Base-by-base conservation (phyloP, 1,140 invertebrate species). In the Drosophila lacteicornis region DNA sequence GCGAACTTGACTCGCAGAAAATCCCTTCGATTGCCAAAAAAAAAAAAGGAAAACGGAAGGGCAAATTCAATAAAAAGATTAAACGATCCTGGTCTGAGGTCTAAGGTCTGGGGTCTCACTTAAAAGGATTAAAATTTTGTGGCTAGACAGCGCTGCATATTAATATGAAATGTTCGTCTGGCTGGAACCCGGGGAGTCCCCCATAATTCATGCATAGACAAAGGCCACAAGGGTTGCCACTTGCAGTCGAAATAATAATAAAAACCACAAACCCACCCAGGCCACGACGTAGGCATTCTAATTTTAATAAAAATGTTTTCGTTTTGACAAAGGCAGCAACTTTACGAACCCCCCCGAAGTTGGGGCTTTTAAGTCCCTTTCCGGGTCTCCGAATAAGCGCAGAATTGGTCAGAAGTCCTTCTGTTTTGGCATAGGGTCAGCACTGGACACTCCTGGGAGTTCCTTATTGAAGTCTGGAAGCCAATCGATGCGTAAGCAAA, bases 101-200 rank as follows among this genome's bases (percentile, higher is more conserved):
- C 76, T 79, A n/a, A n/a, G 12, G 17, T 13, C 63, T 49, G 22
- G 27, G 46, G 49, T 67, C 76, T 79, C 84, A 87, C 84, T 87
- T 87, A 88, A 87, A 87, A 87, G 80, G 84, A 87, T 87, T 87
- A 87, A 77, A 57, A 78, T 84, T 88, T 77, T 88, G 80, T 80
- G 86, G 79, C 84, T 62, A 77, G 53, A 68, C 67, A 38, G 60
- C 62, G 73, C 40, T 42, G 80, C 62, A 81, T 87, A 86, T 86
- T 73, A 79, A 87, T 77, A 66, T 62, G 68, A 63, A 53, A 66
- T 67, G 50, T 25, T 9, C 7, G 22, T 22, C 15, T 36, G 51
- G 19, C 7, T 19, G 36, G 47, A 53, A 13, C 12, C 40, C 55
- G 68, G 60, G 47, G 40, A 55, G 51, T 30, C 43, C 3, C 38